Evolutionary conservation across 1,140 invertebrate species (phyloP).

Genomic region (Sminthurides bifidus): DNA sequence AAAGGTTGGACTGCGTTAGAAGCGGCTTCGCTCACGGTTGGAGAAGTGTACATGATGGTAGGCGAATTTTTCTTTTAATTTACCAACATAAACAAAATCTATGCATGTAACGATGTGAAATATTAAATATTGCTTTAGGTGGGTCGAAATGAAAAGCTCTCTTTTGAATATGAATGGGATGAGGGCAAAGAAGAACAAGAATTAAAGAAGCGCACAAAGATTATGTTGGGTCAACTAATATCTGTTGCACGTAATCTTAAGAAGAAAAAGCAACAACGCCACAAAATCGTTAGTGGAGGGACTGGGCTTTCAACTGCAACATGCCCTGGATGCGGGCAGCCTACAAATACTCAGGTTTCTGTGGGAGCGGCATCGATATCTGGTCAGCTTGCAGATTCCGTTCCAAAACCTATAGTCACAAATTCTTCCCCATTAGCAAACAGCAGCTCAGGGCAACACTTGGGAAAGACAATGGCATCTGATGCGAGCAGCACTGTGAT

Average conservation of each 20-base stretch:
- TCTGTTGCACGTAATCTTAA: constrained; percentile 9
- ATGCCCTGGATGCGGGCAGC: constrained; percentile 5
- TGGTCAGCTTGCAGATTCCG: neutral
- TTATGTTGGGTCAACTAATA: constrained; percentile 17
- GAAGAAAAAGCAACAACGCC: constrained; percentile 17
- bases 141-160: constrained; percentile 62
- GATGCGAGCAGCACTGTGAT: too few relatives aligned
- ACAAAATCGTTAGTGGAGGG: neutral
- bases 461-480: too few relatives aligned
- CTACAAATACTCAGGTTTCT: neutral
- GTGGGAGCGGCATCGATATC: neutral
- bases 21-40: constrained; percentile 64
- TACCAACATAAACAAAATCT: constrained; percentile 1
- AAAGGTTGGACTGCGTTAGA: constrained; percentile 66
- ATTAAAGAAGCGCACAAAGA: neutral
- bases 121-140: constrained; percentile 43
- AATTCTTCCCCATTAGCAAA: neutral
- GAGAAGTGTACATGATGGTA: constrained; percentile 81
- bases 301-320: neutral
- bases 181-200: constrained; percentile 6
- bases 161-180: constrained; percentile 72
- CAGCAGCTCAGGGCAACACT: too few relatives aligned
- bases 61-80: constrained; percentile 23
- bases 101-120: constrained; percentile 4
- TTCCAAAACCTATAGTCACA: neutral